phyloP scores from a whole-genome alignment of 2,888 invertebrate species.

The Biston betularia region DNA sequence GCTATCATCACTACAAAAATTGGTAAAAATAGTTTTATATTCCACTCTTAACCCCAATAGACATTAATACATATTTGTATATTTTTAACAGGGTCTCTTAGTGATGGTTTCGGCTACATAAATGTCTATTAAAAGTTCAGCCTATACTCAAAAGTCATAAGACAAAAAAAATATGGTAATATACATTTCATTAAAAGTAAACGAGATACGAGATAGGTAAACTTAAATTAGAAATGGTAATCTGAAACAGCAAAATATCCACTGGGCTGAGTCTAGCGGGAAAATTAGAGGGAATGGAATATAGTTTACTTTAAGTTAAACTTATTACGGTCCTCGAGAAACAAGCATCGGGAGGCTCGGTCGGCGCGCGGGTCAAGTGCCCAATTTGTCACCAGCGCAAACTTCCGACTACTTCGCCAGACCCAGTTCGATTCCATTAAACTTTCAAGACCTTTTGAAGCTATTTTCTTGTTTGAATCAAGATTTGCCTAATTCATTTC shows the following conservation, averaged over 20 bases:
- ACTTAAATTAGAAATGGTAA: constrained; percentile 55
- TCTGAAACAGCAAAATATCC: constrained; percentile 68
- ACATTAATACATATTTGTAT: too few species aligned
- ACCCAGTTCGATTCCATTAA: constrained; percentile 85
- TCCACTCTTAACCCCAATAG: too few species aligned
- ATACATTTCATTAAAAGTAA: constrained; percentile 1
- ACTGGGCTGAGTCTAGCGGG: constrained; percentile 62
- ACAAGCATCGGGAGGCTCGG: constrained; percentile 79
- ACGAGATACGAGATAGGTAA: constrained; percentile 2
- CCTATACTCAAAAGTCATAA: too few species aligned
- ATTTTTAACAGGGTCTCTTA: too few species aligned
- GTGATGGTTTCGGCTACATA: too few species aligned
- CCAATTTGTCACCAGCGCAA: constrained; percentile 86
- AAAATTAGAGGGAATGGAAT: constrained; percentile 85
- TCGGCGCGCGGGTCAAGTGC: constrained; percentile 83
- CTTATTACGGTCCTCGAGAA: constrained; percentile 85
- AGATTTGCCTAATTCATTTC: constrained; percentile 82
- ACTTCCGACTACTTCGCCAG: constrained; percentile 79
- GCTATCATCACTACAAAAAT: too few species aligned
- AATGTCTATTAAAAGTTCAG: too few species aligned
- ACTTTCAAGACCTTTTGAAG: constrained; percentile 85
- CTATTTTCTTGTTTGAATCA: constrained; percentile 83
- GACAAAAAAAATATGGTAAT: too few species aligned
- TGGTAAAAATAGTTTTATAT: too few species aligned
- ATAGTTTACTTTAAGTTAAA: constrained; percentile 86